Evolutionary conservation across 2,113 vertebrate species (phyloP).

Genomic region (Gallinago paraguaiae): DNA sequence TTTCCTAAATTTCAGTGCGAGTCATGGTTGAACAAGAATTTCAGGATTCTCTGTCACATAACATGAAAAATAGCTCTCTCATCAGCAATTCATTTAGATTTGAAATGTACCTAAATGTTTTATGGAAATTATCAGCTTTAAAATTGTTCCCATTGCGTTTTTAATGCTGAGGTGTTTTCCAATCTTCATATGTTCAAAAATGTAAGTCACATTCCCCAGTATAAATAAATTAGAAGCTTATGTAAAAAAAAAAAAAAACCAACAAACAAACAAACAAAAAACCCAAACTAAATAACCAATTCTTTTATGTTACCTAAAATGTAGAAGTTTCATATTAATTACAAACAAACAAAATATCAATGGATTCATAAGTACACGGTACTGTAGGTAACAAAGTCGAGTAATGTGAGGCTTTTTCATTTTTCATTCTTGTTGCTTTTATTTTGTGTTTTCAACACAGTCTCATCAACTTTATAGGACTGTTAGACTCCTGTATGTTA

Average conservation of each 20-base stretch:
- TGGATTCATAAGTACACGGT: background rate
- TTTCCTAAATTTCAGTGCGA: background rate
- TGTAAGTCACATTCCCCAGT: background rate
- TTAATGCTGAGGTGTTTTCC: background rate
- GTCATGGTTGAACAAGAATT: slow-evolving; percentile 4
- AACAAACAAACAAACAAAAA: background rate
- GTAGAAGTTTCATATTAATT: background rate
- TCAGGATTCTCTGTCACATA: background rate
- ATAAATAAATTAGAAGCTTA: background rate
- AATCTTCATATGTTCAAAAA: background rate
- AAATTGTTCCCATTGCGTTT: background rate
- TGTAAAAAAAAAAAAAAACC: background rate
- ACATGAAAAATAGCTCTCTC: background rate
- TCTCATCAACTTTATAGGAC: background rate
- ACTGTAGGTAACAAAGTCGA: background rate
- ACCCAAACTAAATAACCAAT: background rate
- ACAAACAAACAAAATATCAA: background rate
- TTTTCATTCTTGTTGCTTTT: background rate
- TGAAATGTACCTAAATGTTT: background rate
- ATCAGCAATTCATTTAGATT: background rate
- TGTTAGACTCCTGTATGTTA: background rate
- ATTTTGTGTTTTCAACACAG: background rate
- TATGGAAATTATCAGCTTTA: background rate
- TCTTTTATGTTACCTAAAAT: background rate
- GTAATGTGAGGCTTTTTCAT: background rate